A percentile compares a stretch with the other conserved stretches of the same genome.
phyloP scores from a whole-genome alignment of 2,888 invertebrate genomes.

The Cosmia trapezina region DNA sequence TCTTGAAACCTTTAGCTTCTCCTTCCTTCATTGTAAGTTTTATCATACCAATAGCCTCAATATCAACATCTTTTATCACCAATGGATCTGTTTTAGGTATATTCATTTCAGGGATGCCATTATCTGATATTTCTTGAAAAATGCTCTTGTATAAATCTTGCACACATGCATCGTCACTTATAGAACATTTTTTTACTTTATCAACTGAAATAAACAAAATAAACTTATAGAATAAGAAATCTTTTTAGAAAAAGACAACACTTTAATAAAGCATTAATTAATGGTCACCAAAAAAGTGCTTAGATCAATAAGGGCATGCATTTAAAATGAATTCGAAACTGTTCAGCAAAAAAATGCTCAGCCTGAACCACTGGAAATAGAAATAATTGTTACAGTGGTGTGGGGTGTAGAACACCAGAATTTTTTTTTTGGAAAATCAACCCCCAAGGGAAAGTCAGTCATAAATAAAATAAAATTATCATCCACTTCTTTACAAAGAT shows the following conservation, averaged over 20 bases:
- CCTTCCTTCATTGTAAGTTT: constrained; percentile 31
- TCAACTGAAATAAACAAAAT: constrained; percentile 39
- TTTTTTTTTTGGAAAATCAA: neutral
- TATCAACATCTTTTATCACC: constrained; percentile 13
- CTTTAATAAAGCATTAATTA: neutral
- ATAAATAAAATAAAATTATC: neutral
- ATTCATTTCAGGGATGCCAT: constrained; percentile 44
- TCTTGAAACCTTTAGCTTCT: constrained; percentile 43
- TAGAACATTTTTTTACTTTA: constrained; percentile 34
- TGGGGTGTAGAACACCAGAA: neutral
- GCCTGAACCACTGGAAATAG: no score
- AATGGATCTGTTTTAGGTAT: constrained; percentile 48
- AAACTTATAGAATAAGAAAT: neutral
- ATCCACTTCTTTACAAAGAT: neutral
- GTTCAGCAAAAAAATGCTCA: neutral
- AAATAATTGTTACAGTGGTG: neutral
- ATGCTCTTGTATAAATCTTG: neutral
- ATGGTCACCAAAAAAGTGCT: neutral
- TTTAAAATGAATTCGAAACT: neutral
- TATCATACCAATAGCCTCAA: constrained; percentile 33
- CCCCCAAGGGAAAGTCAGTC: neutral
- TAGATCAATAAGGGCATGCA: neutral
- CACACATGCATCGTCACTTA: constrained; percentile 33
- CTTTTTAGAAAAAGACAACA: neutral
- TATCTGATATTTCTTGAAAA: constrained; percentile 13